Evolutionary conservation across 2,113 vertebrate species (phyloP).

Genomic region (Pluvianellus socialis): DNA sequence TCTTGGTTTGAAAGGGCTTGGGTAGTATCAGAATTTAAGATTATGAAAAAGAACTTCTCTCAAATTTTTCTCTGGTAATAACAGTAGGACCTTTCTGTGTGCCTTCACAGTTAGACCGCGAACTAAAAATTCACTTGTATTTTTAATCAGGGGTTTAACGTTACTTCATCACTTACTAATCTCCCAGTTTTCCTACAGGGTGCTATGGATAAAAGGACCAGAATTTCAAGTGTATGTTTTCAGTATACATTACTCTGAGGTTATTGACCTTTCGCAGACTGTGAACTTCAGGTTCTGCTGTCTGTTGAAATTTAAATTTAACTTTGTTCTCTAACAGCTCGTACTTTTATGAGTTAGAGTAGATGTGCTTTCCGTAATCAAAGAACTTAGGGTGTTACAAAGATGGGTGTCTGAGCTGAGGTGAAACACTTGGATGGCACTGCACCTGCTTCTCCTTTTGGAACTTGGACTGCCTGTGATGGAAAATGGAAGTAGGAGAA

Average conservation of each 20-base stretch:
- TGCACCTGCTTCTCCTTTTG: not conserved
- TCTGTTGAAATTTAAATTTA: not conserved
- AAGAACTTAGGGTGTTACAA: not conserved
- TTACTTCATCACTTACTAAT: not conserved
- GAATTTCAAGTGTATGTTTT: not conserved
- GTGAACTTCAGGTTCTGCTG: not conserved
- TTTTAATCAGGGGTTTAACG: not conserved
- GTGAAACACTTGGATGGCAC: not conserved
- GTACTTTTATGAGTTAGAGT: not conserved
- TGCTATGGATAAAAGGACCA: accelerated
- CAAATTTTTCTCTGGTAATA: not conserved
- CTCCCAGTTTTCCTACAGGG: not conserved
- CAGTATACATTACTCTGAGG: not conserved
- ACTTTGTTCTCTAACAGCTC: not conserved
- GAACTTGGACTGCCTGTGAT: not conserved
- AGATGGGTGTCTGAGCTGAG: not conserved
- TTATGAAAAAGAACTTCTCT: not conserved
- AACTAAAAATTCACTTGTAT: not conserved
- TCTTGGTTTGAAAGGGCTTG: not conserved
- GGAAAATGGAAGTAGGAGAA: not conserved
- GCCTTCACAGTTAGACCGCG: not conserved
- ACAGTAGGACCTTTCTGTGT: not conserved
- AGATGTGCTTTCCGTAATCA: not conserved
- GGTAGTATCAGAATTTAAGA: not conserved
- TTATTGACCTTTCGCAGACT: not conserved